Evolutionary conservation across 2,797 vertebrate genomes (phyloP), one percentile per base, ranked within the genome.

Genomic region (Cichlasoma orientale): DNA sequence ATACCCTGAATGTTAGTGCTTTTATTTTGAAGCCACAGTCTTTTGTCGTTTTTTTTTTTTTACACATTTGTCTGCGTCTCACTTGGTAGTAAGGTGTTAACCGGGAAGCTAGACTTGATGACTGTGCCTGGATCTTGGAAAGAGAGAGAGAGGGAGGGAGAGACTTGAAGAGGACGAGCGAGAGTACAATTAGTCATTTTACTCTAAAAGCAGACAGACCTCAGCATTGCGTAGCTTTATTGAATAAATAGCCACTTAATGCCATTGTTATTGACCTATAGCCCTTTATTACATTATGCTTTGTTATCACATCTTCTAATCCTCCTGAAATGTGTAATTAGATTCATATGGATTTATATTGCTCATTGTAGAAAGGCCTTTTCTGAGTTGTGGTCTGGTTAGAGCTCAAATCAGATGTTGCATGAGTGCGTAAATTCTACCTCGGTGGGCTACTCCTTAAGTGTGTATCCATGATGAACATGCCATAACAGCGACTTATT

Each of bases 1-100:
- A 66, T 16, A 47, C 61, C 7, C 25, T 44, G 38, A 25, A 13
- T 29, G 52, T 44, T 12, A 25, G 31, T 1, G 54, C 50, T 82
- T 58, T 90, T 82, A 84, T 56, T 88, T 82, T 84, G 66, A 63
- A 77, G n/a, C 21, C 1, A 36, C 3, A 0, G 0, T 9, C 0
- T 12, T 68, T 63, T 2, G 14, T 77, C 38, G 31, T 36, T 38
- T 38, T 38, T 36, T 11, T 36, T 4, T 14, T 56, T 25, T 72
- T 10, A 2, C 25, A n/a, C 3, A 21, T 0, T 27, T 18, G 1
- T 18, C 7, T 29, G 1, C 1, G 5, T 36, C 10, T 56, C 3
- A 3, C 8, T 80, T 77, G 44, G 57, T 12, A 12, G 29, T 53
- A 72, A 82, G 78, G 85, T 86, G 80, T 68, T 7, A 2, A 4